Evolutionary conservation across 2,797 vertebrate genomes (phyloP), one percentile per base, ranked within the genome.

Genomic region (Manis crassicaudata): DNA sequence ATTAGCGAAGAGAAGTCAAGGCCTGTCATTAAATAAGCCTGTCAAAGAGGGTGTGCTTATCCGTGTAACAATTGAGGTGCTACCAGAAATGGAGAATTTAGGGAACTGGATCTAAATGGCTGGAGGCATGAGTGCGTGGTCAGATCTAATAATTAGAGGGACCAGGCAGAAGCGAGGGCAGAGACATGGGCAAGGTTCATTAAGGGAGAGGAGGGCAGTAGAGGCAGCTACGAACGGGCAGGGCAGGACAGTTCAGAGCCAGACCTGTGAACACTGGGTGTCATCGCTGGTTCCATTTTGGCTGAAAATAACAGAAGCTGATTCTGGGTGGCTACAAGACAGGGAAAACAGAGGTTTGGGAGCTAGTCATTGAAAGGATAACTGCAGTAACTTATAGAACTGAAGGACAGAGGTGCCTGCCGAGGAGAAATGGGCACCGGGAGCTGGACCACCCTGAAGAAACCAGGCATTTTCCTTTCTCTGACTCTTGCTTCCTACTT

Each of bases 1-100:
- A 93, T 95, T 95, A 96, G 75, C 62, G 27, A 90, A 77, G 73
- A 92, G 65, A 92, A 84, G 83, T 92, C 95, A 96, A 96, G 37
- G 75, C 46, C 46, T 46, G 46, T 46, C 46, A 46, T 46, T 46
- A 46, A 46, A 46, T 46, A 67, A 10, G 14, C n/a, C 32, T 92
- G 91, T 79, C 77, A 80, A 56, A 92, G 70, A 80, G 58, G 63
- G 35, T 29, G 18, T 73, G 23, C 43, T 95, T 90, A 85, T 65
- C 11, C 3, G 29, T 32, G 32, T 86, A 72, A 92, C 50, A 90
- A 67, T 89, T 32, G 56, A 94, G 94, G 77, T 40, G 79, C 75
- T 76, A 1, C 82, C 37, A 56, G 86, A 94, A 93, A 94, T 56
- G 84, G 84, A 92, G 50, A 86, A 93, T 76, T 92, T 50, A 46